phyloP scores from a whole-genome alignment of 2,888 invertebrate species.

The Cerastis rubricosa region DNA sequence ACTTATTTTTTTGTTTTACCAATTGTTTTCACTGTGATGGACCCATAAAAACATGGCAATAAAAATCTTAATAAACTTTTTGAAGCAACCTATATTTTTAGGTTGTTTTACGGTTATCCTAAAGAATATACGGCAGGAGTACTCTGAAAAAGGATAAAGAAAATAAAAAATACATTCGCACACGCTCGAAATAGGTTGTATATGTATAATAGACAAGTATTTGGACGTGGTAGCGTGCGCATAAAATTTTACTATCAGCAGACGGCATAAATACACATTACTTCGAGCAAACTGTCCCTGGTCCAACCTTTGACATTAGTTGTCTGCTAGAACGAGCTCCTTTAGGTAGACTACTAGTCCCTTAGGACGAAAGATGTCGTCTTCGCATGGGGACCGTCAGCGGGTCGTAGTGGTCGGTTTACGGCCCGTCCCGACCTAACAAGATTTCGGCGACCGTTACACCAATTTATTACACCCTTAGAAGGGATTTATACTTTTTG shows the following conservation, averaged over 20 bases:
- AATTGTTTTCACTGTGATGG: not conserved
- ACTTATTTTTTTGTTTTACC: slow-evolving; percentile 8
- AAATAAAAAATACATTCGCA: slow-evolving; percentile 42
- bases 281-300: slow-evolving; percentile 49
- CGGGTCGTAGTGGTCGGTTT: slow-evolving; percentile 66
- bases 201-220: slow-evolving; percentile 53
- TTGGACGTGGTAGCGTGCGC: slow-evolving; percentile 42
- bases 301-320: slow-evolving; percentile 61
- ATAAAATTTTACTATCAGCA: slow-evolving; percentile 65
- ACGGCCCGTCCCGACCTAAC: slow-evolving; percentile 79
- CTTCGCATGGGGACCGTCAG: slow-evolving; percentile 41
- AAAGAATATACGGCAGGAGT: slow-evolving; percentile 8
- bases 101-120: slow-evolving; percentile 29
- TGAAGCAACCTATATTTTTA: not conserved
- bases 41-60: not conserved
- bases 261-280: slow-evolving; percentile 63
- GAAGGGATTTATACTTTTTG: slow-evolving; percentile 84
- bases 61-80: not conserved
- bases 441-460: slow-evolving; percentile 82
- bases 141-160: slow-evolving; percentile 27
- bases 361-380: slow-evolving; percentile 37
- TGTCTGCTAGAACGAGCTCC: slow-evolving; percentile 16
- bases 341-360: slow-evolving; percentile 22
- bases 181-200: slow-evolving; percentile 47
- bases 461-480: slow-evolving; percentile 85